phyloP scores from a whole-genome alignment of 2,797 vertebrate genomes.

The Amblyraja radiata region DNA sequence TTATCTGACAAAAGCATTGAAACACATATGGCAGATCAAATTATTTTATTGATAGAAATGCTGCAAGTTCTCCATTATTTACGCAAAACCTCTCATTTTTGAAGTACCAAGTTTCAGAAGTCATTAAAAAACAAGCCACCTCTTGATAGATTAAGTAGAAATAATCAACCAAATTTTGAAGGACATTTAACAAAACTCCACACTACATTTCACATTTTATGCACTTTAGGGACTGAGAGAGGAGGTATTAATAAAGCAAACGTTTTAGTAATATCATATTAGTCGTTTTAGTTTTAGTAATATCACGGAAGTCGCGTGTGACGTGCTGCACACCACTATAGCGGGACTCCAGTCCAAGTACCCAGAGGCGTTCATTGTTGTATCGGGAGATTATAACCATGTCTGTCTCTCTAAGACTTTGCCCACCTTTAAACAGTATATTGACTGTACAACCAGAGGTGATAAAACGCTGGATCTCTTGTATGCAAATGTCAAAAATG shows the following conservation, averaged over 20 bases:
- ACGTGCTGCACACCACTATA: too few species aligned
- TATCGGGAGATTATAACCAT: too few species aligned
- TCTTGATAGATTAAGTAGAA: neutral
- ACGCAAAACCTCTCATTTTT: neutral
- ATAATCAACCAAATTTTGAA: neutral
- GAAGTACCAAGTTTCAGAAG: neutral
- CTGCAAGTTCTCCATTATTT: neutral
- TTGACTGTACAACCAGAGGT: too few species aligned
- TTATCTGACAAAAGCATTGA: neutral
- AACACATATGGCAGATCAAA: neutral
- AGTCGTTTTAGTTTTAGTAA: too few species aligned
- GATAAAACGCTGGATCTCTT: too few species aligned
- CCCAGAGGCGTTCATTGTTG: too few species aligned
- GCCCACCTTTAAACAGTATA: too few species aligned
- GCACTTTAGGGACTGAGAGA: neutral
- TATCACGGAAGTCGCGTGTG: too few species aligned
- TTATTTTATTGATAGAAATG: constrained; percentile 8
- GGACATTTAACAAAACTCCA: neutral
- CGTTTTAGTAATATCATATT: neutral
- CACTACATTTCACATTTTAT: neutral
- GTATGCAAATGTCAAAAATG: too few species aligned
- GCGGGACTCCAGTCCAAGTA: too few species aligned
- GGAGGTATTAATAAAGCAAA: neutral
- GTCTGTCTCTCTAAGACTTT: too few species aligned
- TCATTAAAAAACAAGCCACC: neutral